Base-by-base conservation (phyloP, 2,113 vertebrate genomes). In the Stictonetta naevosa region DNA sequence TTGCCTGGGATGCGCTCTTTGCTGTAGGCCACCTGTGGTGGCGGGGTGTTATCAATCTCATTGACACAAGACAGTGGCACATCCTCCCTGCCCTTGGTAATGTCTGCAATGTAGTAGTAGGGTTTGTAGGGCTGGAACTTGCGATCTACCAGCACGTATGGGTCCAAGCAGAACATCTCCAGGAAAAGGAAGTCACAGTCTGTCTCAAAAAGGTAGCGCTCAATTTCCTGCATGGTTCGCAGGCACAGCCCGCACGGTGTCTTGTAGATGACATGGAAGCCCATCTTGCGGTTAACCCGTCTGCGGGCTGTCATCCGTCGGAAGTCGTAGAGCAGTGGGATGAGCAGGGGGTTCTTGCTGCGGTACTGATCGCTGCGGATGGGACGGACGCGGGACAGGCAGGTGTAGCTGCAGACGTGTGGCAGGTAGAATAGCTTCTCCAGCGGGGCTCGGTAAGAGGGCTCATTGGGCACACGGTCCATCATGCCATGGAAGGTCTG, bases 151-250 rank as follows among this genome's bases (percentile, higher is more conserved):
- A 99, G 97, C 86, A 99, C 99, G 9, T 99, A 99, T 0, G 99
- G 99, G 56, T 99, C 99, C 52, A 99, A 94, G 96, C 99, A 99
- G 97, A 99, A 99, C 99, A 99, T 99, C 97, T 99, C 99, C 92
- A 99, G 96, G 97, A 98, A 99, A 10, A 99, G 98, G 93, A 99
- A 99, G 97, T 99, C 98, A 17, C 99, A 99, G 90, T 95, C 96
- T 0, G 99, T 99, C 97, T 99, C 98, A 38, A 99, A 99, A 58
- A 99, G 98, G 98, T 99, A 99, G 7, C 98, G 98, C 90, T 99
- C 98, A n/a, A 99, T 99, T 97, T 99, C 99, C 3, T 77, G 96
- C 99, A 99, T 99, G 97, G 98, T 98, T 11, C 99, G 98, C 83
- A 99, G 98, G 94, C 99, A 99, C 36, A 99, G 98, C 8, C 99